Evolutionary conservation across 2,888 invertebrate species (phyloP), one percentile per base, ranked within the genome.

Genomic region (Spilarctia lutea): DNA sequence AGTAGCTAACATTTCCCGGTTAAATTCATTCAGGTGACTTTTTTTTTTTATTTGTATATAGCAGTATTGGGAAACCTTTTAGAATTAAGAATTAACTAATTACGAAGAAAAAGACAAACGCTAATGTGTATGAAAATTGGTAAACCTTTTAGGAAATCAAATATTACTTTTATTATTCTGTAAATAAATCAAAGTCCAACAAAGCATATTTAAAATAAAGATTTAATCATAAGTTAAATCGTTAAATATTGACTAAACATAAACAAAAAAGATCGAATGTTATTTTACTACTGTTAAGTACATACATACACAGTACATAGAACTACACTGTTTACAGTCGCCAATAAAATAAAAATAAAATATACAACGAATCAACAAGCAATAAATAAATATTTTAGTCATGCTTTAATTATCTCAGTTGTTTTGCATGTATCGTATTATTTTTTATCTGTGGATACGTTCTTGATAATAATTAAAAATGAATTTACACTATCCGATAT

Each of bases 401-500:
- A 35, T 35, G 20, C 27, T 18, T 30, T 7, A 48, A 68, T 68
- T 52, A 4, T 39, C 56, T 30, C 48, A 42, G 48, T 65, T 24
- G 39, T 39, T 71, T 63, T 11, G n/a, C 4, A 63, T 13, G 18
- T 30, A 16, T 27, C 27, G 60, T 60, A 16, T 60, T 60, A 27
- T 48, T 20, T 66, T n/a, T 27, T 52, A n/a, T 27, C 13, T 27
- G 33, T 48, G 20, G 45, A 66, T 35, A 13, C n/a, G 39, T 39
- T 71, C 33, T 72, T 13, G 30, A 30, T 63, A 63, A 63, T 30
- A 75, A 68, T 70, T 82, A 74, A 75, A 20, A 68, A 69, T n/a
- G 72, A 20, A 24, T 75, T 45, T 68, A 73, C 72, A 77, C 71
- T 80, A 68, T 60, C 68, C 48, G 48, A 48, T 48, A 48, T 48